Evolutionary conservation across 1,140 invertebrate species (phyloP).

Genomic region (Apis laboriosa): DNA sequence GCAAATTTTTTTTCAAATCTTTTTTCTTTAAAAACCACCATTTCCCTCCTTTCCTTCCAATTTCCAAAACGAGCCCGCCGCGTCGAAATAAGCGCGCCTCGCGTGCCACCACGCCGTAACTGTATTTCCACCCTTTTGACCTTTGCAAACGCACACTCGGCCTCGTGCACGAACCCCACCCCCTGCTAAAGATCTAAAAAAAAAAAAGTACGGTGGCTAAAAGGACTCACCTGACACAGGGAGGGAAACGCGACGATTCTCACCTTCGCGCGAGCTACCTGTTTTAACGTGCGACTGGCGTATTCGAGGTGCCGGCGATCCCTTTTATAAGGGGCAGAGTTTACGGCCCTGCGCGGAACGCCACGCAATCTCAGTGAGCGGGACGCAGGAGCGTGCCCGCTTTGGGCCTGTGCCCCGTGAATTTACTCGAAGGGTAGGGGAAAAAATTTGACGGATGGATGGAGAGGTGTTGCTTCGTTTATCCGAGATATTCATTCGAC

Average conservation of each 20-base stretch:
- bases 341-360: slow-evolving; percentile 65
- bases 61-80: not conserved
- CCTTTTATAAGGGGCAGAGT: slow-evolving; percentile 70
- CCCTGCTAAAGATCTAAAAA: not conserved
- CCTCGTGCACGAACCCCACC: not conserved
- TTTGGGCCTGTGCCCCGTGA: not conserved
- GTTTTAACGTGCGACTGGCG: slow-evolving; percentile 67
- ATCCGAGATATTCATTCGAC: too few relatives aligned
- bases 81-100: not conserved
- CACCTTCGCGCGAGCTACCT: slow-evolving; percentile 58
- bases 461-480: not conserved
- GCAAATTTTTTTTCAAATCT: not conserved
- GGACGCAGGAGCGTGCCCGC: slow-evolving; percentile 14
- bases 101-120: slow-evolving; percentile 5
- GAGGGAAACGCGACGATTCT: not conserved
- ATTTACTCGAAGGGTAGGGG: not conserved
- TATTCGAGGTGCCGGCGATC: slow-evolving; percentile 51
- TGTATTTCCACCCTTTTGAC: not conserved
- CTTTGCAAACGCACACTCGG: not conserved
- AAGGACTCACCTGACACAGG: slow-evolving; percentile 55
- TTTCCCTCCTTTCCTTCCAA: not conserved
- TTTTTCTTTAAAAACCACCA: not conserved
- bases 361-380: slow-evolving; percentile 57
- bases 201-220: not conserved
- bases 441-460: not conserved